Conservation (phyloP, 2,888 invertebrate genomes). For the Lysandra coridon region DNA sequence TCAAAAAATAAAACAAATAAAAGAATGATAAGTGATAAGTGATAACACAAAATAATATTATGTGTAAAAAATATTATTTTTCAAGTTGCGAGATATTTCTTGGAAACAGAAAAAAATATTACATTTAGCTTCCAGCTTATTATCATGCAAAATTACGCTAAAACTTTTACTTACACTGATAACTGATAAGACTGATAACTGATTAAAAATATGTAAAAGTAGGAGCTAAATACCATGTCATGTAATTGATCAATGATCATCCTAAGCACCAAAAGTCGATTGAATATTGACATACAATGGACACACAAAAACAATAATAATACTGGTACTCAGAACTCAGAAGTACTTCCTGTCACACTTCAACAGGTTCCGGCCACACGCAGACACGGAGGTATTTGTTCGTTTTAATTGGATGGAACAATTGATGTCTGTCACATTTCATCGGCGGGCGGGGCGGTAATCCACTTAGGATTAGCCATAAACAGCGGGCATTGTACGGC, state of each 20-base stretch:
- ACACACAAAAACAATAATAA: not conserved
- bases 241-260: not conserved
- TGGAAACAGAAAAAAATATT: too few relatives aligned
- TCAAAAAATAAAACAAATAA: not conserved
- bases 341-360: not conserved
- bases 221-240: too few relatives aligned
- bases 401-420: conserved; percentile 39
- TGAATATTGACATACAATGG: not conserved
- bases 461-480: conserved; percentile 77
- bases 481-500: conserved; percentile 72
- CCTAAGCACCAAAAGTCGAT: not conserved
- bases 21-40: too few relatives aligned
- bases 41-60: too few relatives aligned
- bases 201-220: too few relatives aligned
- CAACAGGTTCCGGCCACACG: conserved; percentile 6
- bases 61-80: too few relatives aligned
- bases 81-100: too few relatives aligned
- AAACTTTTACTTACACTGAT: too few relatives aligned
- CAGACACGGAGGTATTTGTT: not conserved
- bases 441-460: conserved; percentile 59
- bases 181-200: too few relatives aligned
- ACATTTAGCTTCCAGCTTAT: too few relatives aligned
- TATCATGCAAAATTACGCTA: too few relatives aligned
- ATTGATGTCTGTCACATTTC: conserved; percentile 41
- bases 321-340: not conserved